Conservation (phyloP, 2,113 vertebrate species). For the Lagopus leucura region DNA sequence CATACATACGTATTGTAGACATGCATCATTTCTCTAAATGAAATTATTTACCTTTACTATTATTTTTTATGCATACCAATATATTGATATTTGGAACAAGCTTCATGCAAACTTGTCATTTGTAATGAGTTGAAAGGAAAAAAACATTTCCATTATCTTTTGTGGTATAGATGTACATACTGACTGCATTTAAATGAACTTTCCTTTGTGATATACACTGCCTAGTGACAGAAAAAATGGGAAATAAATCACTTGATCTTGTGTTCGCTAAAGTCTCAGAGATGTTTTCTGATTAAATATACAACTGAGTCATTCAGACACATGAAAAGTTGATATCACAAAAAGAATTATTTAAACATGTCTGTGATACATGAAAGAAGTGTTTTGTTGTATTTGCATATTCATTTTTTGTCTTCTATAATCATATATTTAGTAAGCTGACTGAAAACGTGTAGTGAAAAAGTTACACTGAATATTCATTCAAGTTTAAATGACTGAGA, state of each 20-base stretch:
- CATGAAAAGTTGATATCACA: not conserved
- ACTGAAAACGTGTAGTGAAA: not conserved
- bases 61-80: not conserved
- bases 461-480: not conserved
- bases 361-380: not conserved
- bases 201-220: not conserved
- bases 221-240: not conserved
- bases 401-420: not conserved
- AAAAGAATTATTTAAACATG: not conserved
- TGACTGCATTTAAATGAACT: not conserved
- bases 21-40: not conserved
- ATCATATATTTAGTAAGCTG: not conserved
- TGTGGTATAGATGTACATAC: not conserved
- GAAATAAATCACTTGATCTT: constrained; percentile 4
- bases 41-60: not conserved
- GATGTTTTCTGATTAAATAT: not conserved
- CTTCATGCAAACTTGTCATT: not conserved
- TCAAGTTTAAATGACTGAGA: not conserved
- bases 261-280: not conserved
- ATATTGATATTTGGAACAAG: not conserved
- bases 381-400: not conserved
- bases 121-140: not conserved
- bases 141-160: not conserved
- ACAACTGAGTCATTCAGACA: not conserved
- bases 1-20: not conserved